Percentiles rank a stretch among this genome's conserved stretches.
Evolutionary conservation across 2,797 vertebrate genomes (phyloP).

Genomic region (Rhinogobio ventralis): DNA sequence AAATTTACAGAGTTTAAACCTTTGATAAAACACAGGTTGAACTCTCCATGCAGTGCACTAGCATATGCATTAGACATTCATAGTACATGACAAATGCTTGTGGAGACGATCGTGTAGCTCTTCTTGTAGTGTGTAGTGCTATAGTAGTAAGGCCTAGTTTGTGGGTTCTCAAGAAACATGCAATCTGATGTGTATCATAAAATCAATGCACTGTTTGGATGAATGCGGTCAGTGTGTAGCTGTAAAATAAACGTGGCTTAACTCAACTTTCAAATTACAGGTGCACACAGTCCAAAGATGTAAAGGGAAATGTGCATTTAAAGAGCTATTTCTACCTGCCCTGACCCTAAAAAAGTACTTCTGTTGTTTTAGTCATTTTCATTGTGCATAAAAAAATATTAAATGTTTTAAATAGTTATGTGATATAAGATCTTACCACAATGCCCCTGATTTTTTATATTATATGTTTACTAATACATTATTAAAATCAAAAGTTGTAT

Average conservation of each 20-base stretch:
- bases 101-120: neutral
- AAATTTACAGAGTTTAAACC: constrained; percentile 17
- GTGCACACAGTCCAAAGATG: neutral
- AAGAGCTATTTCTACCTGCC: neutral
- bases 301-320: neutral
- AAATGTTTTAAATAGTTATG: neutral
- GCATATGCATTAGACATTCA: neutral
- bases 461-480: too few species aligned
- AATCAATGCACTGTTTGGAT: neutral
- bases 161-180: neutral
- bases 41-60: neutral
- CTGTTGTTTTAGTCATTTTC: neutral
- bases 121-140: neutral
- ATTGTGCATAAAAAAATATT: neutral
- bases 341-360: neutral
- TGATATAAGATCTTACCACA: neutral
- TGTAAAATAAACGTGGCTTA: neutral
- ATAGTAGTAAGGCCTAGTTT: neutral
- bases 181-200: neutral
- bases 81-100: neutral
- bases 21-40: constrained; percentile 5
- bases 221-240: neutral
- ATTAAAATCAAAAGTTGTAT: too few species aligned
- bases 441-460: neutral
- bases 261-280: too few species aligned